Base-by-base conservation (phyloP, 2,113 vertebrate genomes). In the Gnathonemus echidnorhynchus region DNA sequence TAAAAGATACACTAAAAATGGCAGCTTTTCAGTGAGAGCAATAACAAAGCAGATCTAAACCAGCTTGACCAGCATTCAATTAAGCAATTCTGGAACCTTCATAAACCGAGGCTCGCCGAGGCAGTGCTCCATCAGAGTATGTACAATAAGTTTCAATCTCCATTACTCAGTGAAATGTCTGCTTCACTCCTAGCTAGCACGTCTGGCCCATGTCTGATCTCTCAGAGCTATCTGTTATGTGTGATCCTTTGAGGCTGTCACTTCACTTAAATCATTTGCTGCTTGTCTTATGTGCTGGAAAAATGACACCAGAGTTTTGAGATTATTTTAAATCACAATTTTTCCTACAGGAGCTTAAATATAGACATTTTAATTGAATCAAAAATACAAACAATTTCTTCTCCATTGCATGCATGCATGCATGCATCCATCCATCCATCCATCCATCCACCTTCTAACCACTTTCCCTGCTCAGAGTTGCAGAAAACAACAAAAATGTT, bases 41-140 rank as follows among this genome's bases (percentile, higher is more conserved):
- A 62, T 49, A 88, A 70, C 10, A 74, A 88, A 88, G 62, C 66
- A 74, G 21, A 83, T 89, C 66, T 56, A 83, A 77, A 42, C 74
- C 42, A 80, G 42, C 42, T 53, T 83, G 13, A 53, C 49, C 50
- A 53, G 35, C 27, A 53, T 56, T 48, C 17, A 56, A 11, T 45
- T 31, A 84, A 83, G 80, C 66, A 27, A 74, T 27, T 66, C 27
- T 35, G 24, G 48, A 35, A 77, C 1, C 48, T 45, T 24, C 46
- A 52, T 77, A 52, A 74, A 31, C 8, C 31, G 31, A 35, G 3
- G 70, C 49, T 58, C 8, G 1, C n/a, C 17, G 31, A 50, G 46
- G 53, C 24, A 31, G 9, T 7, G n/a, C 27, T 80, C 11, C 3
- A 52, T 88, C 58, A 52, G 50, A 17, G 74, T 15, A n/a, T 7